Percentiles rank a stretch among this genome's conserved stretches.
These are phyloP conservation scores for Agonopterix heracliana DNA, from an alignment of 2,888 invertebrate genomes.

Conservation along the genomic window DNA sequence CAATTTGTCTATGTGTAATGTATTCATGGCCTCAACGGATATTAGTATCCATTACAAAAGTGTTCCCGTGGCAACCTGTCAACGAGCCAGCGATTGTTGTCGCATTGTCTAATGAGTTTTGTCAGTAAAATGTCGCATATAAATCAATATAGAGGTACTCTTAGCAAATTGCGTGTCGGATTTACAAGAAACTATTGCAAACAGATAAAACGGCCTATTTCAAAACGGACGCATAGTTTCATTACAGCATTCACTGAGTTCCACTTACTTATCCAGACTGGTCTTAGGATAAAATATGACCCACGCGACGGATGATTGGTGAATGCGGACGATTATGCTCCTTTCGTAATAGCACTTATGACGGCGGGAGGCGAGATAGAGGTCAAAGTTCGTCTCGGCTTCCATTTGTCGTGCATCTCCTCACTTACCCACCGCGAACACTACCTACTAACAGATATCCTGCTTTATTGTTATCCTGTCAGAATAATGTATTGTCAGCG, in stretches of 20 bases:
- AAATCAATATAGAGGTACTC: slow-evolving; percentile 3
- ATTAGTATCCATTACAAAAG: slow-evolving; percentile 47
- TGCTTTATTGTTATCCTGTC: slow-evolving; percentile 63
- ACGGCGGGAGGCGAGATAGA: background rate
- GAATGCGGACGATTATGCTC: slow-evolving; percentile 29
- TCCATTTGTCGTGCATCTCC: slow-evolving; percentile 53
- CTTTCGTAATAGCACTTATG: slow-evolving; percentile 32
- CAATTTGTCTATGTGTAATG: slow-evolving; percentile 64
- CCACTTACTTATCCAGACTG: slow-evolving; percentile 18
- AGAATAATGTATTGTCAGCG: slow-evolving; percentile 56
- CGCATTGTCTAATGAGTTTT: slow-evolving; percentile 24
- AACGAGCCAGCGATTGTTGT: slow-evolving; percentile 30
- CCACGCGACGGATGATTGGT: slow-evolving; percentile 32
- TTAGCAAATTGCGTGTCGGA: background rate
- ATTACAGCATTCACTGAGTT: background rate
- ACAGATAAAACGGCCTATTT: background rate
- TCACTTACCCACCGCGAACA: slow-evolving; percentile 28
- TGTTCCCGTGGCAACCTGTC: slow-evolving; percentile 48
- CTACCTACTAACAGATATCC: slow-evolving; percentile 58
- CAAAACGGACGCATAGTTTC: background rate
- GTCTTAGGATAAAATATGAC: slow-evolving; percentile 32
- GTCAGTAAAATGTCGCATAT: slow-evolving; percentile 15
- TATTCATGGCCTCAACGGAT: slow-evolving; percentile 47
- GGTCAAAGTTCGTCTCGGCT: slow-evolving; percentile 40
- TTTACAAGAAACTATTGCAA: background rate